A percentile compares a stretch with the other conserved stretches of the same genome.
These are phyloP conservation scores for Phymatocera aterrima DNA, from an alignment of 2,888 invertebrate genomes.

Conservation along the genomic window DNA sequence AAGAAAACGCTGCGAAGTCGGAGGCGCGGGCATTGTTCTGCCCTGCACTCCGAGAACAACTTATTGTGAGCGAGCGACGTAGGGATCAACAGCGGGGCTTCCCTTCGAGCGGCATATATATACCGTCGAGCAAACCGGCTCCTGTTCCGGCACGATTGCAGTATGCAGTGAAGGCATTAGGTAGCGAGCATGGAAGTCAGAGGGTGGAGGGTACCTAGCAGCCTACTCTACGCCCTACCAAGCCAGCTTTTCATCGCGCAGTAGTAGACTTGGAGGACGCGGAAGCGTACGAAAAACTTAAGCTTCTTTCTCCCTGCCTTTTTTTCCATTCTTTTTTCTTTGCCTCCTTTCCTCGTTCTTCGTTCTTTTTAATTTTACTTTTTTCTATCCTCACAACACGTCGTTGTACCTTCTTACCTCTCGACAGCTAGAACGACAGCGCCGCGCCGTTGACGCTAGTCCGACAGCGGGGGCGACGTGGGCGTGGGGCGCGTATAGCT, in stretches of 20 bases:
- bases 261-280: slow-evolving; percentile 19
- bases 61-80: slow-evolving; percentile 34
- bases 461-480: too few relatives aligned
- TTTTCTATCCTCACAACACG: not conserved
- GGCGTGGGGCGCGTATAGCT: too few relatives aligned
- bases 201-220: not conserved
- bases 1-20: not conserved
- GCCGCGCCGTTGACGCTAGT: too few relatives aligned
- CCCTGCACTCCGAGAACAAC: slow-evolving; percentile 31
- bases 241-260: slow-evolving; percentile 37
- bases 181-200: not conserved
- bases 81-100: slow-evolving; percentile 30
- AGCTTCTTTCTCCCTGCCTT: slow-evolving; percentile 15
- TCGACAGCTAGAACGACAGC: too few relatives aligned
- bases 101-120: not conserved
- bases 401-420: slow-evolving; percentile 12
- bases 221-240: not conserved
- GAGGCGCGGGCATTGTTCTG: slow-evolving; percentile 9
- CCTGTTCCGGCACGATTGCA: slow-evolving; percentile 2
- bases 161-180: not conserved
- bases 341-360: not conserved
- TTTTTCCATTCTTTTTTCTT: not conserved
- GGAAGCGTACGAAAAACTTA: slow-evolving; percentile 8
- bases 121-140: not conserved
- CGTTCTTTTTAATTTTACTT: not conserved